Evolutionary conservation across 1,140 invertebrate species (phyloP).

Genomic region (Aphaenogaster ashmeadi): DNA sequence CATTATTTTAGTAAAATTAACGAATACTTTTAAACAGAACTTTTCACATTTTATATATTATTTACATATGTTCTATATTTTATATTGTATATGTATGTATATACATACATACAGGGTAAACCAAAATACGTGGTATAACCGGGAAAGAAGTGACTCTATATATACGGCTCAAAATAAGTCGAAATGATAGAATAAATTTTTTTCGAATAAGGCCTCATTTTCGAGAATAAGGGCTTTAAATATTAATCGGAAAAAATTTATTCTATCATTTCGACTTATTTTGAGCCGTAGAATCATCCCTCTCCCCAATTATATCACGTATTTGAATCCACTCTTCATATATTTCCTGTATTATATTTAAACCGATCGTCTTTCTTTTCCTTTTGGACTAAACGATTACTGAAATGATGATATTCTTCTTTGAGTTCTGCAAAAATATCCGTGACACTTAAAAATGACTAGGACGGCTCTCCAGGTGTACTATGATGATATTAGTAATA

Average conservation of each 20-base stretch:
- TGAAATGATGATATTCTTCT: not conserved
- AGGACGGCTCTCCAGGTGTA: constrained; percentile 1
- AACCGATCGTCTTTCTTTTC: not conserved
- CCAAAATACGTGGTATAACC: too few species aligned
- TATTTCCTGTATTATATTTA: not conserved
- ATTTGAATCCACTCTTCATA: too few species aligned
- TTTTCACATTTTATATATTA: not conserved
- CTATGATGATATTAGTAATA: constrained; percentile 47
- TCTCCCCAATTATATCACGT: too few species aligned
- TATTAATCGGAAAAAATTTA: too few species aligned
- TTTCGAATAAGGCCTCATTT: too few species aligned
- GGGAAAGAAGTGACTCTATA: too few species aligned
- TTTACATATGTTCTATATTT: not conserved
- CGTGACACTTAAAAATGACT: constrained; percentile 32
- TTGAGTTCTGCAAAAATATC: not conserved
- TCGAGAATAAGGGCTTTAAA: too few species aligned
- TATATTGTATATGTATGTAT: not conserved
- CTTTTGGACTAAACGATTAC: not conserved
- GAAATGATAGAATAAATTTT: too few species aligned
- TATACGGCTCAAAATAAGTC: too few species aligned
- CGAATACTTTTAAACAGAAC: not conserved
- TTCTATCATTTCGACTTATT: too few species aligned
- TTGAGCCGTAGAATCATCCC: too few species aligned
- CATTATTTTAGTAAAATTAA: not conserved
- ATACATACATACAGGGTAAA: not conserved